Conservation (phyloP, 2,797 vertebrate species). For the Otolemur crassicaudatus region DNA sequence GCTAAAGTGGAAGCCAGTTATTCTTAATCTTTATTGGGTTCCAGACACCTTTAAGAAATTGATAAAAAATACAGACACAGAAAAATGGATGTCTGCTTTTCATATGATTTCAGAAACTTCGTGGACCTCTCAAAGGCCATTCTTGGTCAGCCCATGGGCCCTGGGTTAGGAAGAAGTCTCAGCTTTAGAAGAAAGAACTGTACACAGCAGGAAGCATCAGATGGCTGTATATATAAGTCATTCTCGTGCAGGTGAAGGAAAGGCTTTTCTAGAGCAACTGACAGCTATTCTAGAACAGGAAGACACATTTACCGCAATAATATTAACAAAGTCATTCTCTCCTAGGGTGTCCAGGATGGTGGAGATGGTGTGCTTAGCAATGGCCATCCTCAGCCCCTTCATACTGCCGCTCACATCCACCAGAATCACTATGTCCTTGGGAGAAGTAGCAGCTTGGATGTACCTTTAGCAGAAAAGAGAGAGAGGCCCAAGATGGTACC, state of each 20-base stretch:
- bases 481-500: not conserved
- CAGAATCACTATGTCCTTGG: slow-evolving; percentile 96
- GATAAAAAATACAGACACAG: not conserved
- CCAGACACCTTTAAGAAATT: not conserved
- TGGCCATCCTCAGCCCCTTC: slow-evolving; percentile 96
- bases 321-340: slow-evolving; percentile 98
- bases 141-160: not conserved
- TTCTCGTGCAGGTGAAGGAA: not conserved
- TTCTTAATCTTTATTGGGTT: not conserved
- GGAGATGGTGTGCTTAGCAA: slow-evolving; percentile 96
- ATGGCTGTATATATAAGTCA: not conserved
- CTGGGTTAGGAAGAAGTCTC: not conserved
- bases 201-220: accelerated
- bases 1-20: no score
- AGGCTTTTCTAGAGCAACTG: not conserved
- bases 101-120: not conserved
- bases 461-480: slow-evolving; percentile 89
- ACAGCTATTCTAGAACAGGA: not conserved
- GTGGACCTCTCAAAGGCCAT: not conserved
- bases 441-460: slow-evolving; percentile 97
- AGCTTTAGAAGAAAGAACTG: not conserved
- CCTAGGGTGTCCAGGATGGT: slow-evolving; percentile 97
- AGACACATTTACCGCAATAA: slow-evolving; percentile 92
- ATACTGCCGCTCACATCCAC: slow-evolving; percentile 97
- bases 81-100: not conserved